Evolutionary conservation across 2,888 invertebrate species (phyloP).

Genomic region (Blastobasis adustella): DNA sequence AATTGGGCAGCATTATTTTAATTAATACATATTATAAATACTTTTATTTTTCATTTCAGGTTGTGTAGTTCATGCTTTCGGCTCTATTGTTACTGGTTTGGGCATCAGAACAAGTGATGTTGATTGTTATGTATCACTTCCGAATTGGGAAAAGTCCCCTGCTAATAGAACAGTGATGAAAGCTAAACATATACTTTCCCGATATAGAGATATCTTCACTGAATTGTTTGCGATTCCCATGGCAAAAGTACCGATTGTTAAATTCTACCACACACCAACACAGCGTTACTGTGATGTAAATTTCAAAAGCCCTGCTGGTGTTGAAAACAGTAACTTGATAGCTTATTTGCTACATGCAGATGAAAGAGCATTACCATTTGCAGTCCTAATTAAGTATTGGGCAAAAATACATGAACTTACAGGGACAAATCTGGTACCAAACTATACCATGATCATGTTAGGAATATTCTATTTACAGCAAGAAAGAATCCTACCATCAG

Average conservation of each 20-base stretch:
- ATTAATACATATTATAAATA: too few relatives aligned
- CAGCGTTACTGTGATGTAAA: slow-evolving; percentile 81
- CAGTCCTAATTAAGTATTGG: slow-evolving; percentile 81
- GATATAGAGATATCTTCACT: slow-evolving; percentile 44
- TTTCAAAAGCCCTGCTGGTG: slow-evolving; percentile 79
- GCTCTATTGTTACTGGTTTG: slow-evolving; percentile 82
- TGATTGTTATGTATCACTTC: slow-evolving; percentile 77
- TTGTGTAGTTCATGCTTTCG: slow-evolving; percentile 74
- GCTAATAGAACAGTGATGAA: slow-evolving; percentile 19
- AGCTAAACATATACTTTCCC: slow-evolving; percentile 47
- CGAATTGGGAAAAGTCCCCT: slow-evolving; percentile 16
- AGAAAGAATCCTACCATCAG: slow-evolving; percentile 64
- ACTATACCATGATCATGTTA: slow-evolving; percentile 77
- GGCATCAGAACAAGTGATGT: slow-evolving; percentile 82
- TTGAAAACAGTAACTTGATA: slow-evolving; percentile 79
- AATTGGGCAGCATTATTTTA: too few relatives aligned
- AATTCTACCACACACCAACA: slow-evolving; percentile 77
- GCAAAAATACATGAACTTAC: slow-evolving; percentile 72
- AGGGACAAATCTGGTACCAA: slow-evolving; percentile 61
- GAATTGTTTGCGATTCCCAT: slow-evolving; percentile 76
- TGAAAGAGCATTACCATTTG: slow-evolving; percentile 64
- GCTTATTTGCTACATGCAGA: slow-evolving; percentile 70
- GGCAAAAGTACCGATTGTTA: slow-evolving; percentile 86
- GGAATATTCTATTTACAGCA: slow-evolving; percentile 81
- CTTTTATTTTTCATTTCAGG: slow-evolving; percentile 30